Conservation (phyloP, 2,888 invertebrate genomes). For the Rhingia rostrata region DNA sequence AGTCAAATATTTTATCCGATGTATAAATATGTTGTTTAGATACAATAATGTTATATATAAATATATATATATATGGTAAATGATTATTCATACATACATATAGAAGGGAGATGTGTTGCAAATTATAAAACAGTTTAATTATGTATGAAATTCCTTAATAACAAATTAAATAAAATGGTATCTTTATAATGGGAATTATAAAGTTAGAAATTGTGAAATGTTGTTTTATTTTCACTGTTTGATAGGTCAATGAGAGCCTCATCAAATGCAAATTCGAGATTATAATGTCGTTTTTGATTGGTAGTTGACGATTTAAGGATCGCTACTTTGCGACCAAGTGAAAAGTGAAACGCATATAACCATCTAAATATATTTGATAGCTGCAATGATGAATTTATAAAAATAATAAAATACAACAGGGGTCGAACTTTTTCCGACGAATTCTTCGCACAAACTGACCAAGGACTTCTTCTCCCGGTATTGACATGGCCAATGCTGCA, state of each 20-base stretch:
- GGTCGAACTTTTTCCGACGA: no score
- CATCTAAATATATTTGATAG: no score
- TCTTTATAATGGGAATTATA: slow-evolving; percentile 72
- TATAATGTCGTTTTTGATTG: no score
- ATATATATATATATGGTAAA: slow-evolving; percentile 44
- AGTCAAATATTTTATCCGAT: slow-evolving; percentile 64
- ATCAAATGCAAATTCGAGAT: neutral
- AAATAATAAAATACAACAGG: no score
- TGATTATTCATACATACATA: slow-evolving; percentile 50
- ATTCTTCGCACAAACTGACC: no score
- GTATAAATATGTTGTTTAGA: slow-evolving; percentile 66
- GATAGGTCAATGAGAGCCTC: neutral
- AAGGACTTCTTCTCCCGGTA: no score
- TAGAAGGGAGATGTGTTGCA: slow-evolving; percentile 57
- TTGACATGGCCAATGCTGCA: no score
- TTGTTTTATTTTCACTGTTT: neutral
- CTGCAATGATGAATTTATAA: no score
- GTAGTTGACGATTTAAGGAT: no score
- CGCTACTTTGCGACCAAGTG: no score
- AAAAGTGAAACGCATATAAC: no score
- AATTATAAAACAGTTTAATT: slow-evolving; percentile 45
- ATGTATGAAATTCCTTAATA: slow-evolving; percentile 66
- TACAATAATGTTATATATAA: slow-evolving; percentile 61
- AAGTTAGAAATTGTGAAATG: slow-evolving; percentile 44
- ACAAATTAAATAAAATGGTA: slow-evolving; percentile 51